Conservation (phyloP, 2,888 invertebrate genomes). For the Notodonta dromedarius region DNA sequence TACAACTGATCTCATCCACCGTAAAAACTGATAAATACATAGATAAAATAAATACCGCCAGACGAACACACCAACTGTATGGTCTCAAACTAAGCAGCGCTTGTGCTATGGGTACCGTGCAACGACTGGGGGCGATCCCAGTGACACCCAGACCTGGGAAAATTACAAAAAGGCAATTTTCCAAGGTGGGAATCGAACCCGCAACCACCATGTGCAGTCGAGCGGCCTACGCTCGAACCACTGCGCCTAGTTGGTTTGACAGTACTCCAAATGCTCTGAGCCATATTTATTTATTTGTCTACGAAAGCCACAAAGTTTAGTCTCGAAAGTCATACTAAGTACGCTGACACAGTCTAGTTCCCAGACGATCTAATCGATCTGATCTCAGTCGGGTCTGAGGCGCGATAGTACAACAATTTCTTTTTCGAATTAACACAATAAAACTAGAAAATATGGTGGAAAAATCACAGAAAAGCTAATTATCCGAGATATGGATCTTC, state of each 20-base stretch:
- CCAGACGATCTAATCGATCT: conserved; percentile 41
- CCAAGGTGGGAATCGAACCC: no score
- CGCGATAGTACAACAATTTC: conserved; percentile 35
- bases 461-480: conserved; percentile 34
- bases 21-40: no score
- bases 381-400: conserved; percentile 23
- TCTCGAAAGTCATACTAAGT: conserved; percentile 20
- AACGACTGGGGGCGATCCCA: no score
- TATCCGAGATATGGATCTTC: conserved; percentile 27
- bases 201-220: no score
- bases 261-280: background rate
- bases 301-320: conserved; percentile 7
- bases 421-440: conserved; percentile 38
- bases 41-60: no score
- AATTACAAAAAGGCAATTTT: no score
- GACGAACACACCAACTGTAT: no score
- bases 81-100: no score
- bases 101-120: no score
- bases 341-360: conserved; percentile 34
- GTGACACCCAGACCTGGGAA: no score
- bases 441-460: conserved; percentile 30
- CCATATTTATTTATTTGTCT: conserved; percentile 14
- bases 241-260: background rate
- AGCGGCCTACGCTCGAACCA: no score
- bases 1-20: no score